These are phyloP conservation scores for Coronaproctus castanopsis DNA, from an alignment of 2,888 invertebrate genomes.

Conservation along the genomic window DNA sequence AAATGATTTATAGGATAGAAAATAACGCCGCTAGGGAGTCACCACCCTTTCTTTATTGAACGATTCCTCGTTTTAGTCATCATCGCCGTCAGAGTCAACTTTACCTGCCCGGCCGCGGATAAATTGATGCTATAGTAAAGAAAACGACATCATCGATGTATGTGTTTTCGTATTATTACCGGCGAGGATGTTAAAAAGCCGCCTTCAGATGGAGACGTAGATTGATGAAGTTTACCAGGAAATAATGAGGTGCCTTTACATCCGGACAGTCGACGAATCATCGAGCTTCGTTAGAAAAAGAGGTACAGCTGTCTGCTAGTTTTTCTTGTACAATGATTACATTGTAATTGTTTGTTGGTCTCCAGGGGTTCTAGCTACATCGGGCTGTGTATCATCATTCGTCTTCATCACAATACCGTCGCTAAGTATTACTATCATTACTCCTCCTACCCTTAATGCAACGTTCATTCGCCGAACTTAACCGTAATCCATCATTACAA, in stretches of 20 bases:
- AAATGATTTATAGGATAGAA: conserved; percentile 23
- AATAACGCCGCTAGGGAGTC: conserved; percentile 9
- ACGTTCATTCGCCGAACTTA: not conserved
- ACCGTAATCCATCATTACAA: not conserved
- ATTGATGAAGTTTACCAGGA: conserved; percentile 16
- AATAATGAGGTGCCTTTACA: conserved; percentile 15
- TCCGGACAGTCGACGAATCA: conserved; percentile 22
- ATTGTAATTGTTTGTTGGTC: conserved; percentile 17
- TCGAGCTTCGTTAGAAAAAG: conserved; percentile 26
- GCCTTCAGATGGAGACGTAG: conserved; percentile 14
- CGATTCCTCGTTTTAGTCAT: too few species aligned
- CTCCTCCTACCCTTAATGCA: too few species aligned
- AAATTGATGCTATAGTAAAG: too few species aligned
- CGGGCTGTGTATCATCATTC: conserved; percentile 28
- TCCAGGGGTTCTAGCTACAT: conserved; percentile 26
- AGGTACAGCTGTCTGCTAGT: conserved; percentile 22
- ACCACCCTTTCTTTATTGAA: too few species aligned
- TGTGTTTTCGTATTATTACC: too few species aligned
- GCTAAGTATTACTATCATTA: too few species aligned
- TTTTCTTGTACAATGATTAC: conserved; percentile 14
- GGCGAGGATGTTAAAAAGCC: conserved; percentile 12
- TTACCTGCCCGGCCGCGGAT: conserved; percentile 14
- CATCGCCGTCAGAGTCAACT: not conserved
- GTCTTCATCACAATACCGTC: conserved; percentile 25
- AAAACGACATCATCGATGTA: too few species aligned